Conservation (phyloP, 1,140 invertebrate genomes). For the Homalodisca vitripennis region DNA sequence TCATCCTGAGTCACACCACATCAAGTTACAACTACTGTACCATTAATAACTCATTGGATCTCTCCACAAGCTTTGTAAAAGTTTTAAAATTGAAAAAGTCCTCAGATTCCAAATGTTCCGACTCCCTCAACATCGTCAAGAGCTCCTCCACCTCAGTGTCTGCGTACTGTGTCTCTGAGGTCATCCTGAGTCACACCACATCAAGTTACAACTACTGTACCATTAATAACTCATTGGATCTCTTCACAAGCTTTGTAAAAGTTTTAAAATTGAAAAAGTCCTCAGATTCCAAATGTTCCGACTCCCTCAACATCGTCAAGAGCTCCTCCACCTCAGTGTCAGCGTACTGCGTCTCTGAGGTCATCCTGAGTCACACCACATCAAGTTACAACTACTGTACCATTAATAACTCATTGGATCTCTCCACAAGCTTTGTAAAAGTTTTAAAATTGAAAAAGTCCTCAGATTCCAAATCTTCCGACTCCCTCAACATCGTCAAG, state of each 20-base stretch:
- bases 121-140: slow-evolving; percentile 87
- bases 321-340: slow-evolving; percentile 91
- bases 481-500: slow-evolving; percentile 87
- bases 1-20: slow-evolving; percentile 4
- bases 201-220: too few species aligned
- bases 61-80: too few species aligned
- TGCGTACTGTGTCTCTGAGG: slow-evolving; percentile 71
- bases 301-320: slow-evolving; percentile 87
- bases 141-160: slow-evolving; percentile 91
- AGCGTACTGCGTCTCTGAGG: slow-evolving; percentile 71
- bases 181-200: slow-evolving; percentile 4
- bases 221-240: too few species aligned
- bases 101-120: slow-evolving; percentile 91
- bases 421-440: too few species aligned
- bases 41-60: too few species aligned
- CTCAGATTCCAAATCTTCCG: slow-evolving; percentile 91
- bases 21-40: too few species aligned
- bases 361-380: slow-evolving; percentile 4
- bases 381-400: too few species aligned
- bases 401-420: too few species aligned
- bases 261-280: too few species aligned
- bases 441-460: too few species aligned
- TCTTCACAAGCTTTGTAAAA: too few species aligned
- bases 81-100: too few species aligned
- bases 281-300: slow-evolving; percentile 91